Percentiles rank a stretch among this genome's conserved stretches.
phyloP scores from a whole-genome alignment of 1,140 invertebrate species.

The Drosophila lacteicornis region DNA sequence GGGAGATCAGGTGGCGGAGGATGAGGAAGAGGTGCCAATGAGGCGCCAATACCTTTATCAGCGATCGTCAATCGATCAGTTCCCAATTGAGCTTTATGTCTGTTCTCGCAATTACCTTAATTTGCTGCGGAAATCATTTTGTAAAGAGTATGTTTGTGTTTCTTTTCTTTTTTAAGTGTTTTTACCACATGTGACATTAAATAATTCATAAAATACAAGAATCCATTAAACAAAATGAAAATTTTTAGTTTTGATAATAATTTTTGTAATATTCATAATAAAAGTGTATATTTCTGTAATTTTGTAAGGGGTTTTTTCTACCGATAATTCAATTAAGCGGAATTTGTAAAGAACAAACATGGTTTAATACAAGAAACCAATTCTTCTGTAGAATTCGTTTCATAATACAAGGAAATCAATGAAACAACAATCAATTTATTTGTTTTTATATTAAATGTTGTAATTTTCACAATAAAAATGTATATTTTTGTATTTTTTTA shows the following conservation, averaged over 20 bases:
- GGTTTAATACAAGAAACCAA: no score
- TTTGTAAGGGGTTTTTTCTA: not conserved
- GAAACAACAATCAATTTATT: no score
- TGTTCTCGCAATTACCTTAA: slow-evolving; percentile 8
- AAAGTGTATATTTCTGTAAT: slow-evolving; percentile 6
- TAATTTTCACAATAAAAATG: slow-evolving; percentile 4
- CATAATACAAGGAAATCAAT: no score
- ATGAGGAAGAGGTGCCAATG: not conserved
- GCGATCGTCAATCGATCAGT: slow-evolving; percentile 30
- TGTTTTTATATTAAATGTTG: no score
- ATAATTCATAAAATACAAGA: not conserved
- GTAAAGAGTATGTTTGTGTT: slow-evolving; percentile 3
- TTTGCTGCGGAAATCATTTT: slow-evolving; percentile 1
- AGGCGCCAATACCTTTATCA: slow-evolving; percentile 33
- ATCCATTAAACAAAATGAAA: not conserved
- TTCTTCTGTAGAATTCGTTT: not conserved
- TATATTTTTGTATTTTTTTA: not conserved
- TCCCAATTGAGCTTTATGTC: slow-evolving; percentile 27
- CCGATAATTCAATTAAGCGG: not conserved
- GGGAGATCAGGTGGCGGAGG: slow-evolving; percentile 25
- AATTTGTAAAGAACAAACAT: no score
- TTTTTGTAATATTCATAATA: not conserved
- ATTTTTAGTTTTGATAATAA: not conserved
- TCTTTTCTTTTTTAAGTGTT: slow-evolving; percentile 7
- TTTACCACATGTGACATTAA: slow-evolving; percentile 1